These are phyloP conservation scores for Octomys mimax DNA, from an alignment of 2,797 vertebrate genomes.

Conservation along the genomic window DNA sequence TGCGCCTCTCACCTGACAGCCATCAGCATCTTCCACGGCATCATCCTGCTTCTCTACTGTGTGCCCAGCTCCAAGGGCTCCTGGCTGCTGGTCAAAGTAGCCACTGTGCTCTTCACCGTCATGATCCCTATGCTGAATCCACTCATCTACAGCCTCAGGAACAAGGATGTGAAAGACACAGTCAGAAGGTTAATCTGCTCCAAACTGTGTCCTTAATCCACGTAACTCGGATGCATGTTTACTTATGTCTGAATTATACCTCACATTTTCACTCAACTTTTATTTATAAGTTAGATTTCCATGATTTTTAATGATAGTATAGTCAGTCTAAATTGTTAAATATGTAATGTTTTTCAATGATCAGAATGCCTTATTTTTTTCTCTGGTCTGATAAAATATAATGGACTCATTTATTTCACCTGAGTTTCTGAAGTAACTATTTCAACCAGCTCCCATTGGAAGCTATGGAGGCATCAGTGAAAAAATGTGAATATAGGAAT, in stretches of 20 bases:
- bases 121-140: conserved; percentile 72
- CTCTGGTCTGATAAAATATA: background rate
- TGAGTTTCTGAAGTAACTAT: background rate
- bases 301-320: background rate
- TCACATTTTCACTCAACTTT: background rate
- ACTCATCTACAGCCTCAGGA: conserved; percentile 65
- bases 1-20: conserved; percentile 61
- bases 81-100: conserved; percentile 26
- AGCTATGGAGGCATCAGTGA: too few species aligned
- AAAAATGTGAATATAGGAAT: background rate
- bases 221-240: background rate
- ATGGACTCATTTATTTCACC: background rate
- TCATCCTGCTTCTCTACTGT: conserved; percentile 65
- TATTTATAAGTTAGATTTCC: background rate
- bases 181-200: background rate
- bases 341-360: background rate
- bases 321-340: background rate
- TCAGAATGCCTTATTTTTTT: background rate
- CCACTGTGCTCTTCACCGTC: conserved; percentile 55
- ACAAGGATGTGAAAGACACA: conserved; percentile 29
- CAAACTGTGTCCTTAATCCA: background rate
- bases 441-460: background rate
- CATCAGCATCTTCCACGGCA: conserved; percentile 61
- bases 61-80: conserved; percentile 38
- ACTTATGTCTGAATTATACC: background rate